A percentile compares a stretch with the other conserved stretches of the same genome.
Conservation (phyloP, 1,140 invertebrate genomes). For the Glossosoma conforme region DNA sequence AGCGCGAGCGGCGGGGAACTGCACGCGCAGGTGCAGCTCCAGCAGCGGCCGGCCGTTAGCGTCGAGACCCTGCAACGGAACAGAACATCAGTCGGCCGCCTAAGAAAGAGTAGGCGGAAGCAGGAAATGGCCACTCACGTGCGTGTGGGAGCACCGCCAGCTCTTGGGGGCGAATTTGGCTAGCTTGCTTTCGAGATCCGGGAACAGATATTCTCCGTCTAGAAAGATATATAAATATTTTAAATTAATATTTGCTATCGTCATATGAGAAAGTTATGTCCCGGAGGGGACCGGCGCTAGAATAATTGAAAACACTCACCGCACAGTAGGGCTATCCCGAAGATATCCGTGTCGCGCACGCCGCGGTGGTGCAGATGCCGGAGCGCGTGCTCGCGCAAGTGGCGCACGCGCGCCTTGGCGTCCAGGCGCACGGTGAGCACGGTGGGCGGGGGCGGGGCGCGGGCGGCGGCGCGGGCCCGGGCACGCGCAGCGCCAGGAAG, state of each 20-base stretch:
- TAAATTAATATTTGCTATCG: neutral
- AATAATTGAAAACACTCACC: constrained; percentile 51
- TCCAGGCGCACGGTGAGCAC: constrained; percentile 53
- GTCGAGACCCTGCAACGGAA: constrained; percentile 74
- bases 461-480: constrained; percentile 30
- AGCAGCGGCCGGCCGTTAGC: constrained; percentile 83
- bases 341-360: constrained; percentile 62
- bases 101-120: neutral
- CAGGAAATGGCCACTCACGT: constrained; percentile 67
- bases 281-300: no score
- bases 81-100: neutral
- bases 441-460: constrained; percentile 40
- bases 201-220: constrained; percentile 94
- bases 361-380: constrained; percentile 54
- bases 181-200: constrained; percentile 89
- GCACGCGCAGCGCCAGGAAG: constrained; percentile 23
- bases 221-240: constrained; percentile 43
- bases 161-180: constrained; percentile 94
- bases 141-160: constrained; percentile 88
- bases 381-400: constrained; percentile 59
- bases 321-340: constrained; percentile 62
- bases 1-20: constrained; percentile 85
- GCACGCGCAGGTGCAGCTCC: constrained; percentile 87
- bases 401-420: constrained; percentile 63
- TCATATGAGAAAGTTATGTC: no score